These are phyloP conservation scores for Theristicus caerulescens DNA, from an alignment of 2,113 vertebrate genomes.

Conservation along the genomic window DNA sequence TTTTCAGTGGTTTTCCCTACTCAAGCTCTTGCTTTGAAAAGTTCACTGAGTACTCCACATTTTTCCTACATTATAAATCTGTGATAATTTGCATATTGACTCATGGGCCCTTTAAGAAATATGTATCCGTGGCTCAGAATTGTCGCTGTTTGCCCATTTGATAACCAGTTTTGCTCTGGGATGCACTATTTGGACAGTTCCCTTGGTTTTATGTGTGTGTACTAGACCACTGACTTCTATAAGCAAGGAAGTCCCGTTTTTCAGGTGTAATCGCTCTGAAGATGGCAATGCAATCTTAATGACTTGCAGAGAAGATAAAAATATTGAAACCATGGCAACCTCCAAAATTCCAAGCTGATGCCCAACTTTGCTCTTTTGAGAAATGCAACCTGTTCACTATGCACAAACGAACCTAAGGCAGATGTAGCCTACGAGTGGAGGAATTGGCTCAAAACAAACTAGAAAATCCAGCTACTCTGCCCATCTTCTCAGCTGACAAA, in stretches of 20 bases:
- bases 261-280: neutral
- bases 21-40: conserved; percentile 1
- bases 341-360: conserved; percentile 12
- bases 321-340: conserved; percentile 55
- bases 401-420: neutral
- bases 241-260: neutral
- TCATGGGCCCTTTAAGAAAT: neutral
- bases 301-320: conserved; percentile 26
- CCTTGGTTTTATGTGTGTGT: neutral
- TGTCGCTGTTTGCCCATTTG: neutral
- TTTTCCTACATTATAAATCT: neutral
- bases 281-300: neutral
- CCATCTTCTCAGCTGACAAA: neutral
- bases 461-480: neutral
- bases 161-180: neutral
- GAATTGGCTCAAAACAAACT: neutral
- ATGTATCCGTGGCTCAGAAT: neutral
- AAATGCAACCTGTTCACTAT: neutral
- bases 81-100: neutral
- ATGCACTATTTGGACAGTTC: neutral
- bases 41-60: neutral
- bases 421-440: neutral
- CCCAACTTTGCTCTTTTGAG: conserved; percentile 16
- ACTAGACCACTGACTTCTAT: neutral
- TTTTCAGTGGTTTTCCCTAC: neutral